These are phyloP conservation scores for Pseudorectes ferrugineus DNA, from an alignment of 2,113 vertebrate genomes.

Conservation along the genomic window DNA sequence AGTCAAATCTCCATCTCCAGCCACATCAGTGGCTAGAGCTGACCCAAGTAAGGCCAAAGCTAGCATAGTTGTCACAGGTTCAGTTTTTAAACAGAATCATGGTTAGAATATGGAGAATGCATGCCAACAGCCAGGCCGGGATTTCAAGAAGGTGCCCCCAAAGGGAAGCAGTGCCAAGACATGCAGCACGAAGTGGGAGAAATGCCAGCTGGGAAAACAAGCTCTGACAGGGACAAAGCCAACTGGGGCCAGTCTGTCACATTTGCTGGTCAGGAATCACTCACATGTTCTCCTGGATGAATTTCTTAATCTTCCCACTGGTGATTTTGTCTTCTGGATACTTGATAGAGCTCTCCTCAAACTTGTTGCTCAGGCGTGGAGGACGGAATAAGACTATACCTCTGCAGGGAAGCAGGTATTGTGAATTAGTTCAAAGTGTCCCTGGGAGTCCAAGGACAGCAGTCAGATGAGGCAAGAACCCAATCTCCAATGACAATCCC, in stretches of 20 bases:
- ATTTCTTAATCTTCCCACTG: slow-evolving; percentile 88
- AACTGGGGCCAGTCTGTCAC: not conserved
- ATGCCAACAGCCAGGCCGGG: not conserved
- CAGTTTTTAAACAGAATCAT: not conserved
- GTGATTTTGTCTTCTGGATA: slow-evolving; percentile 85
- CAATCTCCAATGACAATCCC: not conserved
- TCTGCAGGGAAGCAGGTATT: slow-evolving; percentile 56
- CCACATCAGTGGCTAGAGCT: not conserved
- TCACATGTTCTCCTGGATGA: slow-evolving; percentile 96
- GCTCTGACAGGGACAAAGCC: not conserved
- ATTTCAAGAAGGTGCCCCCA: not conserved
- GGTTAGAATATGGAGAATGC: not conserved
- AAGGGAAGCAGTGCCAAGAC: not conserved
- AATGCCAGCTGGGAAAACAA: not conserved
- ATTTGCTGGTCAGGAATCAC: slow-evolving; percentile 23
- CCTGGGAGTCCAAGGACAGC: not conserved
- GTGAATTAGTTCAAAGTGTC: not conserved
- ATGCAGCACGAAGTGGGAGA: not conserved
- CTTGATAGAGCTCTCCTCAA: slow-evolving; percentile 83
- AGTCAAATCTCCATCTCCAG: not conserved
- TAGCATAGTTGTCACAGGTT: not conserved
- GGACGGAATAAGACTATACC: slow-evolving; percentile 89
- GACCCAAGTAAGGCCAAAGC: not conserved
- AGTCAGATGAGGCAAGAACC: not conserved
- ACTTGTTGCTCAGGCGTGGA: slow-evolving; percentile 84